Conservation (phyloP, 2,113 vertebrate genomes). For the Elephas maximus region DNA sequence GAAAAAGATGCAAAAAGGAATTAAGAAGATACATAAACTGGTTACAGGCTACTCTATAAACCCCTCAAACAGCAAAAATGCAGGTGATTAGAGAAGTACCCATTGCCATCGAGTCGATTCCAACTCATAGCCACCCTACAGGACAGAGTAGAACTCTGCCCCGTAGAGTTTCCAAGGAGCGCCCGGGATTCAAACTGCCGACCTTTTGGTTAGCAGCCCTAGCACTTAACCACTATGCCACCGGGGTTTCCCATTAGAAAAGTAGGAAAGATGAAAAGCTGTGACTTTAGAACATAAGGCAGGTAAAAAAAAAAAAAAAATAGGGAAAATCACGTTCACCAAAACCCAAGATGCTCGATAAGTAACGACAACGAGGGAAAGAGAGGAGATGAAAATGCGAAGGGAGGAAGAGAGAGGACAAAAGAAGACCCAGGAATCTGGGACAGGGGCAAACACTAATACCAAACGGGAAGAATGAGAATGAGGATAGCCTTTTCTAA, state of each 20-base stretch:
- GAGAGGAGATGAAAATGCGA: not conserved
- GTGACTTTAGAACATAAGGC: not conserved
- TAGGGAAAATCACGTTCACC: not conserved
- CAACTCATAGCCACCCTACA: too few species aligned
- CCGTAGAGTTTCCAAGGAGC: too few species aligned
- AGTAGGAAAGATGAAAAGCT: not conserved
- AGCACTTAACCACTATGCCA: too few species aligned
- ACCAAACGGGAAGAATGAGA: rapidly evolving
- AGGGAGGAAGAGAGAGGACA: too few species aligned
- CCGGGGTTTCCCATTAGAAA: not conserved
- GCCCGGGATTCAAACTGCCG: too few species aligned
- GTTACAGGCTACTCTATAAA: too few species aligned
- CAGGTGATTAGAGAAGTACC: not conserved
- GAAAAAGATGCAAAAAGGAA: not conserved
- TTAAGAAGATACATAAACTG: not conserved
- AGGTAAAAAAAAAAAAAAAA: not conserved
- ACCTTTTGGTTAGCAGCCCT: too few species aligned
- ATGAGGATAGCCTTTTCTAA: not conserved
- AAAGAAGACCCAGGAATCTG: rapidly evolving
- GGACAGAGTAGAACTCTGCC: too few species aligned
- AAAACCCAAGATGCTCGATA: not conserved
- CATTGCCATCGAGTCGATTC: too few species aligned
- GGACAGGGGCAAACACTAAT: not conserved
- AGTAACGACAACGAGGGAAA: not conserved
- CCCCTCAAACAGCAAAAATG: not conserved